phyloP scores from a whole-genome alignment of 2,888 invertebrate species.

The Andrena chrysosceles region DNA sequence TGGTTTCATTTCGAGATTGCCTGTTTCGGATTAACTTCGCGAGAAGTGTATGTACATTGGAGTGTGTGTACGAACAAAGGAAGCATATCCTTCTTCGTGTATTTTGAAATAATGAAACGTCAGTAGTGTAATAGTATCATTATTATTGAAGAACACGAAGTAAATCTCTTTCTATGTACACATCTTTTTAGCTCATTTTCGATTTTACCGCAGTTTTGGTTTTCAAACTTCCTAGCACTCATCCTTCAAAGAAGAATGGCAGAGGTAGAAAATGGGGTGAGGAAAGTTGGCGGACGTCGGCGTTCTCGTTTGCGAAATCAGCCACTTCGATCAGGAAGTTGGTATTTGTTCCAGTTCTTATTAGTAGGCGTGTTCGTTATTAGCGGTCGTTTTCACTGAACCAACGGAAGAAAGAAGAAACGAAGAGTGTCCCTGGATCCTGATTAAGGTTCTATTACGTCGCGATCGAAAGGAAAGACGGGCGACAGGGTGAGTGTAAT shows the following conservation, averaged over 20 bases:
- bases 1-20: too few species aligned
- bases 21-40: too few species aligned
- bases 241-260: slow-evolving; percentile 7
- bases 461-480: slow-evolving; percentile 16
- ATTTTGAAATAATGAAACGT: too few species aligned
- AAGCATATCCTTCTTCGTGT: too few species aligned
- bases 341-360: slow-evolving; percentile 29
- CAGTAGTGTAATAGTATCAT: too few species aligned
- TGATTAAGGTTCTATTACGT: slow-evolving; percentile 29
- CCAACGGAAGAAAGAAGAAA: not conserved
- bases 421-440: slow-evolving; percentile 6
- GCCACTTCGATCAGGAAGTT: slow-evolving; percentile 15
- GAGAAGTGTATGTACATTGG: too few species aligned
- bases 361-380: slow-evolving; percentile 22
- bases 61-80: too few species aligned
- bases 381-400: slow-evolving; percentile 14
- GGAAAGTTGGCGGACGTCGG: slow-evolving; percentile 52
- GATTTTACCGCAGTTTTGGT: too few species aligned
- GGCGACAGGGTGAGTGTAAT: slow-evolving; percentile 39
- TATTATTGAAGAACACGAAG: too few species aligned
- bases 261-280: not conserved
- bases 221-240: too few species aligned
- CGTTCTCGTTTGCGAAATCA: slow-evolving; percentile 43
- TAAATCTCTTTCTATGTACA: too few species aligned
- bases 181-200: too few species aligned